Evolutionary conservation across 2,113 vertebrate genomes (phyloP).

Genomic region (Trematocara unimaculatum): DNA sequence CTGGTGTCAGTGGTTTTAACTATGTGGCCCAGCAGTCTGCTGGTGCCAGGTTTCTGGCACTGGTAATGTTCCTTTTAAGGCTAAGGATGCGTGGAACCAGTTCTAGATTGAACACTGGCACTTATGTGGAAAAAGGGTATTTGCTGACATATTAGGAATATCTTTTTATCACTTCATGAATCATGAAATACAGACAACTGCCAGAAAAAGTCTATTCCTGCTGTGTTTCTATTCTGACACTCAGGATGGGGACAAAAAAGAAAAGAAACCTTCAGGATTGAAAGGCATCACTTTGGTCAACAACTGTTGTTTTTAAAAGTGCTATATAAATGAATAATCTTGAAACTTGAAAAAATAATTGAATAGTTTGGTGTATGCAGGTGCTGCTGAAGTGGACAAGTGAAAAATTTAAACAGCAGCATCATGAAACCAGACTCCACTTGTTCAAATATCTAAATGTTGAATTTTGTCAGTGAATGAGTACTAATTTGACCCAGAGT

Average conservation of each 20-base stretch:
- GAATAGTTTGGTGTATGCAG: not conserved
- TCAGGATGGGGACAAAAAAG: not conserved
- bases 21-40: not conserved
- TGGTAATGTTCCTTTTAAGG: not conserved
- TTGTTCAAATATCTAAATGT: not conserved
- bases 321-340: not conserved
- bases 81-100: not conserved
- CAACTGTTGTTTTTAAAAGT: not conserved
- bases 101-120: not conserved
- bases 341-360: not conserved
- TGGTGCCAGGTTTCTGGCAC: not conserved
- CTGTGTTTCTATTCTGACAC: not conserved
- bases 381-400: not conserved
- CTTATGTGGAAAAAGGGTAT: not conserved
- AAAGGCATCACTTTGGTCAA: not conserved
- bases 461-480: not conserved
- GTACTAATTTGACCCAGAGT: not conserved
- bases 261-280: not conserved
- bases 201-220: not conserved
- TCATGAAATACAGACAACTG: not conserved
- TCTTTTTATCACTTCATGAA: not conserved
- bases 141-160: not conserved
- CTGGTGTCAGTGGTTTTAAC: not conserved
- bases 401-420: not conserved
- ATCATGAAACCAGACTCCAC: not conserved